Percentiles rank a stretch among this genome's conserved stretches.
Evolutionary conservation across 2,797 vertebrate genomes (phyloP).

Genomic region (Poeciliopsis paucimaculata): DNA sequence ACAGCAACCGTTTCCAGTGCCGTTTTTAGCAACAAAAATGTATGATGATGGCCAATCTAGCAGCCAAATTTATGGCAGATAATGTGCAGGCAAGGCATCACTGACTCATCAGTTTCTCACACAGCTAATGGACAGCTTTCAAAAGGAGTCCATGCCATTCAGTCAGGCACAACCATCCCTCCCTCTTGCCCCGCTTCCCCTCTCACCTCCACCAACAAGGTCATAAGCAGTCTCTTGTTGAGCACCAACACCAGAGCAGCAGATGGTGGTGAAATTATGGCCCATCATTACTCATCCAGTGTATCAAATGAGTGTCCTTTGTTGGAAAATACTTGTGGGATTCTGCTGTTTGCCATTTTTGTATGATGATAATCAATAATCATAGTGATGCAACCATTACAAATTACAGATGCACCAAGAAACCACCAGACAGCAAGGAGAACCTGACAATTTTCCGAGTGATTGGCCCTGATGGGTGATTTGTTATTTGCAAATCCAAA

Average conservation of each 20-base stretch:
- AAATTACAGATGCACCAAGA: background rate
- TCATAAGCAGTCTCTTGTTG: conserved; percentile 58
- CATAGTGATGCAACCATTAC: background rate
- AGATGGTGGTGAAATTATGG: conserved; percentile 69
- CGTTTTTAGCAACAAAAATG: conserved; percentile 42
- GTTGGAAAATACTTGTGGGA: conserved; percentile 21
- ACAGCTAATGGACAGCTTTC: conserved; percentile 69
- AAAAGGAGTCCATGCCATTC: conserved; percentile 61
- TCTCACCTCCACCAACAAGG: conserved; percentile 53
- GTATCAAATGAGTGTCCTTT: conserved; percentile 44
- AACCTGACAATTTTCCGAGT: background rate
- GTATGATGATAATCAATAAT: too few species aligned
- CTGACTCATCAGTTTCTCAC: conserved; percentile 60
- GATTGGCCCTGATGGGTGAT: background rate
- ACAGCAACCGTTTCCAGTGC: conserved; percentile 36
- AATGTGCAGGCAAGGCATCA: conserved; percentile 40
- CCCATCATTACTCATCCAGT: conserved; percentile 62
- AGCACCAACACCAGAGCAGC: conserved; percentile 60
- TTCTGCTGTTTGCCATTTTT: conserved; percentile 23
- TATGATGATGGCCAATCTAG: conserved; percentile 29
- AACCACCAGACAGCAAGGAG: background rate
- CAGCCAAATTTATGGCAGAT: conserved; percentile 39
- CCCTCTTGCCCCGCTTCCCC: conserved; percentile 36
- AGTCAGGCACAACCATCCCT: conserved; percentile 34
- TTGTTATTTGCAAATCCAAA: background rate